A percentile compares a stretch with the other conserved stretches of the same genome.
These are phyloP conservation scores for Xyrauchen texanus DNA, from an alignment of 2,113 vertebrate genomes.

Conservation along the genomic window DNA sequence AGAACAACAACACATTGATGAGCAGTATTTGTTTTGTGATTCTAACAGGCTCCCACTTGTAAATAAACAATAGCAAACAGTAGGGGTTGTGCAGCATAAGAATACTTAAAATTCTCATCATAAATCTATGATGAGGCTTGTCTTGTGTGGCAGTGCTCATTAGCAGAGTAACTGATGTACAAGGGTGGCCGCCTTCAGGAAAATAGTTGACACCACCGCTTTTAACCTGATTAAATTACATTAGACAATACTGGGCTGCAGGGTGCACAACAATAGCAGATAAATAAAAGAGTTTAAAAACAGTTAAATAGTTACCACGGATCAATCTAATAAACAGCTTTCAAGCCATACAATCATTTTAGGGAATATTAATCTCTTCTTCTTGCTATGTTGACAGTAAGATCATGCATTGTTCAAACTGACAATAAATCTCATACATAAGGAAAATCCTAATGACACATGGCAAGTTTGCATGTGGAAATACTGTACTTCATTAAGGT, in stretches of 20 bases:
- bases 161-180: constrained; percentile 43
- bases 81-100: constrained; percentile 15
- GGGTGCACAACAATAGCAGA: constrained; percentile 12
- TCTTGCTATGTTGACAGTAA: constrained; percentile 5
- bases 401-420: neutral
- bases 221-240: constrained; percentile 51
- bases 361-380: neutral
- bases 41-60: constrained; percentile 18
- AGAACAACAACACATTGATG: constrained; percentile 11
- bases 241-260: constrained; percentile 27
- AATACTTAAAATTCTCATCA: constrained; percentile 38
- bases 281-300: constrained; percentile 30
- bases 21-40: neutral
- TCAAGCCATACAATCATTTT: no score
- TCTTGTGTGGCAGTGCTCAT: constrained; percentile 31
- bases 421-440: neutral
- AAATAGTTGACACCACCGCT: constrained; percentile 20
- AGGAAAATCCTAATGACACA: neutral
- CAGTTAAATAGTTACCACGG: neutral
- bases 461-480: no score
- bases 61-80: constrained; percentile 24
- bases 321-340: no score
- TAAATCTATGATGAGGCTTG: constrained; percentile 36
- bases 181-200: constrained; percentile 26
- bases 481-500: no score